Evolutionary conservation across 2,888 invertebrate genomes (phyloP).

Genomic region (Apomyelois bistriatella): DNA sequence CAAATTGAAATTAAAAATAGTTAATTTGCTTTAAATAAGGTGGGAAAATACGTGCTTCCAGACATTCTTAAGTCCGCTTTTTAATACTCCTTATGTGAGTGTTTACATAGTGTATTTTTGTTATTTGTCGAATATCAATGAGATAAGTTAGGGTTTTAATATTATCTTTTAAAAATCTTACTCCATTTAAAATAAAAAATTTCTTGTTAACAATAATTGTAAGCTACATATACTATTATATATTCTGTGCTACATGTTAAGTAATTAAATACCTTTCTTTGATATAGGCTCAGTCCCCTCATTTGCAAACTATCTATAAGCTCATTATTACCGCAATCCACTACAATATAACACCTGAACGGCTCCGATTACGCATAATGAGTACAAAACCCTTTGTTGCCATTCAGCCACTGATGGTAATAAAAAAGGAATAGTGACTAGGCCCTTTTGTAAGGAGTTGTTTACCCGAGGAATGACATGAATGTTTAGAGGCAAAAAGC

Average conservation of each 20-base stretch:
- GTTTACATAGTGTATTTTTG: too few species aligned
- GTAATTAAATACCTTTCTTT: neutral
- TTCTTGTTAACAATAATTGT: too few species aligned
- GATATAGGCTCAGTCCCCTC: constrained; percentile 27
- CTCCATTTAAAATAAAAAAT: too few species aligned
- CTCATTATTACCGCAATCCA: constrained; percentile 53
- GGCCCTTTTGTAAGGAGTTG: constrained; percentile 60
- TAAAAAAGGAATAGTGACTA: constrained; percentile 70
- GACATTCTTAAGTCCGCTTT: too few species aligned
- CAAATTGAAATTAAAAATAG: too few species aligned
- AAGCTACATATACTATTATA: neutral
- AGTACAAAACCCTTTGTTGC: constrained; percentile 66
- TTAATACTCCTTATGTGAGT: too few species aligned
- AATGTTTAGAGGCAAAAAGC: constrained; percentile 64
- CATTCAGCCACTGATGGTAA: constrained; percentile 71
- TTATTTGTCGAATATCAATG: too few species aligned
- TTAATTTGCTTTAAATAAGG: too few species aligned
- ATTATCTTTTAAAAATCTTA: too few species aligned
- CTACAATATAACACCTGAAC: constrained; percentile 74
- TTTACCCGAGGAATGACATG: constrained; percentile 70
- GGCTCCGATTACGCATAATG: constrained; percentile 67
- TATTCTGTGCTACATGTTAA: neutral
- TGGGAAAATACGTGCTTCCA: too few species aligned
- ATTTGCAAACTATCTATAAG: constrained; percentile 42
- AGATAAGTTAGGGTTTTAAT: too few species aligned